Evolutionary conservation across 2,113 vertebrate species (phyloP).

Genomic region (Laterallus jamaicensis): DNA sequence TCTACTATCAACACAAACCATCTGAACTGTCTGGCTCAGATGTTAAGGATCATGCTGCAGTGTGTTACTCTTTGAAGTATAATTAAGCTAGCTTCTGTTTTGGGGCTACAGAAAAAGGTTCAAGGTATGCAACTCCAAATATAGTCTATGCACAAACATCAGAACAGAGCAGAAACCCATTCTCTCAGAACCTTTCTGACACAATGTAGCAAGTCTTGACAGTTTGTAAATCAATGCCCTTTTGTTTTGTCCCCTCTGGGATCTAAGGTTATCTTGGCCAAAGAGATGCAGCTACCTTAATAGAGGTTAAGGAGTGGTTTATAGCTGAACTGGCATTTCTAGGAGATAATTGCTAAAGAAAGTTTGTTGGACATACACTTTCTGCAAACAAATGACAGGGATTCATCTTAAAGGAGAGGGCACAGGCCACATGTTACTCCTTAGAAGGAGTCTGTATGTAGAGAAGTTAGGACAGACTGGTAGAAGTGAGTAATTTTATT

Average conservation of each 20-base stretch:
- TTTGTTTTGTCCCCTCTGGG: not conserved
- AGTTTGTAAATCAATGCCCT: rapidly evolving
- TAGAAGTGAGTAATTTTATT: not conserved
- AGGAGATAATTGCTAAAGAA: not conserved
- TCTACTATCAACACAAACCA: not conserved
- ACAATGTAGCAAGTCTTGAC: not conserved
- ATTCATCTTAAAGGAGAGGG: not conserved
- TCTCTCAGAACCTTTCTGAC: not conserved
- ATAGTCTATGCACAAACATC: not conserved
- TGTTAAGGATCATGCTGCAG: not conserved
- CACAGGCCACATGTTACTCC: too few relatives aligned
- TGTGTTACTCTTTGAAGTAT: not conserved
- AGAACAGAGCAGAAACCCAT: not conserved
- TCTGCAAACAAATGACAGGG: not conserved
- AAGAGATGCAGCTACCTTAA: not conserved
- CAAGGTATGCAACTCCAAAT: not conserved
- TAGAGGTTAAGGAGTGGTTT: not conserved
- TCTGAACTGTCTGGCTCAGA: not conserved
- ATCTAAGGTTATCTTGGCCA: not conserved
- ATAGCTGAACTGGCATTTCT: not conserved
- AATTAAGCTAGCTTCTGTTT: not conserved
- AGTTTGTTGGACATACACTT: not conserved
- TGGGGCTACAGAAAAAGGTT: not conserved
- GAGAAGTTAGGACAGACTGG: not conserved
- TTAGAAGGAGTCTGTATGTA: not conserved